These are phyloP conservation scores for Balanococcus diminutus DNA, from an alignment of 2,888 invertebrate genomes.

Conservation along the genomic window DNA sequence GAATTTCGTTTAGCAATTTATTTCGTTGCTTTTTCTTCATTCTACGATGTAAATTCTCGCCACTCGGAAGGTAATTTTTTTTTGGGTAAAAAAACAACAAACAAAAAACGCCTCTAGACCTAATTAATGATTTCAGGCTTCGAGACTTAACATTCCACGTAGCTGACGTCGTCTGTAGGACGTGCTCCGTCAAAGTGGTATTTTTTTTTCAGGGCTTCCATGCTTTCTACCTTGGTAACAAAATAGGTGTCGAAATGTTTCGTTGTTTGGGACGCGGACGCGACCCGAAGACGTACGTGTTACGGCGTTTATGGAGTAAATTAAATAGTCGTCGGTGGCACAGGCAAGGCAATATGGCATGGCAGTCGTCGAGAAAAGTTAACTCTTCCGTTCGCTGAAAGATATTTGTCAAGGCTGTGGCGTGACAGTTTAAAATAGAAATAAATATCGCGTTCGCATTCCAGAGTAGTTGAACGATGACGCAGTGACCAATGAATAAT, in stretches of 20 bases:
- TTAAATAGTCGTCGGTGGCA: background rate
- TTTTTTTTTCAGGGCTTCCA: too few relatives aligned
- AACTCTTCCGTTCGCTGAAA: conserved; percentile 12
- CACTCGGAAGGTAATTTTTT: too few relatives aligned
- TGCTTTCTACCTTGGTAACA: too few relatives aligned
- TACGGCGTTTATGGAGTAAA: conserved; percentile 10
- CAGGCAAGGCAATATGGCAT: background rate
- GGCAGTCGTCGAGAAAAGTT: background rate
- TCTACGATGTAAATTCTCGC: too few relatives aligned
- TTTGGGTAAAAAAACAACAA: too few relatives aligned
- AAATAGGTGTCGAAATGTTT: conserved; percentile 10
- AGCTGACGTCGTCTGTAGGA: too few relatives aligned
- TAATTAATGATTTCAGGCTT: too few relatives aligned
- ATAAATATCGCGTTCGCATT: conserved; percentile 39
- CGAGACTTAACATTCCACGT: too few relatives aligned
- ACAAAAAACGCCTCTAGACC: too few relatives aligned
- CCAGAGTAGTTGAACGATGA: conserved; percentile 35
- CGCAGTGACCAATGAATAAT: conserved; percentile 38
- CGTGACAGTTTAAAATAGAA: conserved; percentile 42
- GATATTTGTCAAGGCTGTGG: conserved; percentile 40
- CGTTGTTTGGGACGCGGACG: background rate
- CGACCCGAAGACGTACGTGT: background rate
- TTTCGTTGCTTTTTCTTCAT: too few relatives aligned
- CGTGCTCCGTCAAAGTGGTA: too few relatives aligned
- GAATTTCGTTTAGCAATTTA: too few relatives aligned